A percentile compares a stretch with the other conserved stretches of the same genome.
These are phyloP conservation scores for Melanchra persicariae DNA, from an alignment of 2,888 invertebrate genomes.

Conservation along the genomic window DNA sequence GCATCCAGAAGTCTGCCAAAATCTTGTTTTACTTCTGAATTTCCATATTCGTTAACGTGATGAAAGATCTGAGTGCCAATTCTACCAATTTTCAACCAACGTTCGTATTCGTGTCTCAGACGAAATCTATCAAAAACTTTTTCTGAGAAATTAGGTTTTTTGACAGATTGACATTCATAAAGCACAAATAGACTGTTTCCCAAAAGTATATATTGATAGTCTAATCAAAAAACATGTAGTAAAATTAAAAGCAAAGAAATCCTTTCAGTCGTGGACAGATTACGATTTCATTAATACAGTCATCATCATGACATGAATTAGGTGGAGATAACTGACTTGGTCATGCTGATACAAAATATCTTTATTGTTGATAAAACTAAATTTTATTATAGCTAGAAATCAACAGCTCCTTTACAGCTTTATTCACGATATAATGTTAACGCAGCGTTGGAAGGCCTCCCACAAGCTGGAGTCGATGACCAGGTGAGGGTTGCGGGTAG, in stretches of 20 bases:
- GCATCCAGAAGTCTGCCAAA: not conserved
- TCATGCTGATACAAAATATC: conserved; percentile 19
- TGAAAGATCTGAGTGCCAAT: too few relatives aligned
- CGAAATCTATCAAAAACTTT: too few relatives aligned
- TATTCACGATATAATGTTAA: not conserved
- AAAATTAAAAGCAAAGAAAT: not conserved
- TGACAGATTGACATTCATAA: too few relatives aligned
- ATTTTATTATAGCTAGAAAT: not conserved
- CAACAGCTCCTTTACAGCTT: conserved; percentile 2
- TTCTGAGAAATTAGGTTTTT: too few relatives aligned
- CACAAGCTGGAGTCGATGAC: too few relatives aligned
- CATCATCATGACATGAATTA: conserved; percentile 30
- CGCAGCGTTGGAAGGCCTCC: too few relatives aligned
- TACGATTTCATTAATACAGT: not conserved
- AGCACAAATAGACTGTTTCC: too few relatives aligned
- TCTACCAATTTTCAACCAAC: too few relatives aligned
- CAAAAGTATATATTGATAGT: not conserved
- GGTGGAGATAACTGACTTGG: conserved; percentile 3
- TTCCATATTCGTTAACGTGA: too few relatives aligned
- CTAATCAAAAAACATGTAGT: not conserved
- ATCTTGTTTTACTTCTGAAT: not conserved
- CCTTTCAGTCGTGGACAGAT: conserved; percentile 6
- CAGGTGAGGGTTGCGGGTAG: too few relatives aligned
- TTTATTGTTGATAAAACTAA: conserved; percentile 1
- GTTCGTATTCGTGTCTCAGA: too few relatives aligned